These are phyloP conservation scores for Echinops telfairi DNA, from an alignment of 2,113 vertebrate species.

Conservation along the genomic window DNA sequence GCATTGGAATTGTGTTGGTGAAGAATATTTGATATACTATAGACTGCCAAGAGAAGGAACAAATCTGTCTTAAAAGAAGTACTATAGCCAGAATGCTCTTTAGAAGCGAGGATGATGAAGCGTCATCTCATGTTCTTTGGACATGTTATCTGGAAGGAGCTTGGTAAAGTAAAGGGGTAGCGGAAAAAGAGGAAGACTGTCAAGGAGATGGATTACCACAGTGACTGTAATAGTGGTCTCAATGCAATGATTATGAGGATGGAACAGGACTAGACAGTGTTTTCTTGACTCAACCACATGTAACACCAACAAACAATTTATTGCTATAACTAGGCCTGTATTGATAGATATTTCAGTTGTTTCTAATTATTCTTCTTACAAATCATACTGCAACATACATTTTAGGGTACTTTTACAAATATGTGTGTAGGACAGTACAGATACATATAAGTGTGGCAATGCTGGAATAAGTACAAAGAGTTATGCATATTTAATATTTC, in stretches of 20 bases:
- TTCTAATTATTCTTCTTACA: conserved; percentile 48
- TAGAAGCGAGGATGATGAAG: neutral
- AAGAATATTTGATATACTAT: neutral
- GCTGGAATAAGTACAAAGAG: neutral
- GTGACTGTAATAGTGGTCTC: neutral
- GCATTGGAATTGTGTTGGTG: neutral
- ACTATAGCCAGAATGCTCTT: neutral
- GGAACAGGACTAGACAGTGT: neutral
- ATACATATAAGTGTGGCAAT: conserved; percentile 19
- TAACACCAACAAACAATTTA: neutral
- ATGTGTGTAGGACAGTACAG: conserved; percentile 27
- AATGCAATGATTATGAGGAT: neutral
- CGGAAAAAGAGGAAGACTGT: neutral
- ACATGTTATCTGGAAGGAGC: neutral
- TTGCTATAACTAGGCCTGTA: conserved; percentile 44
- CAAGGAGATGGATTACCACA: neutral
- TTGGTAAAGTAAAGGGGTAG: neutral
- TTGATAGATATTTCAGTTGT: conserved; percentile 48
- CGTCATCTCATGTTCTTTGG: neutral
- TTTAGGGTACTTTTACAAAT: conserved; percentile 52
- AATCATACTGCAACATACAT: conserved; percentile 41
- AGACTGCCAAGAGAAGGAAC: too few species aligned
- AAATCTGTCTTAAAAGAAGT: neutral
- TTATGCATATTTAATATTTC: conserved; percentile 54
- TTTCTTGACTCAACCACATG: neutral